Conservation (phyloP, 2,113 vertebrate genomes). For the Salminus brasiliensis region DNA sequence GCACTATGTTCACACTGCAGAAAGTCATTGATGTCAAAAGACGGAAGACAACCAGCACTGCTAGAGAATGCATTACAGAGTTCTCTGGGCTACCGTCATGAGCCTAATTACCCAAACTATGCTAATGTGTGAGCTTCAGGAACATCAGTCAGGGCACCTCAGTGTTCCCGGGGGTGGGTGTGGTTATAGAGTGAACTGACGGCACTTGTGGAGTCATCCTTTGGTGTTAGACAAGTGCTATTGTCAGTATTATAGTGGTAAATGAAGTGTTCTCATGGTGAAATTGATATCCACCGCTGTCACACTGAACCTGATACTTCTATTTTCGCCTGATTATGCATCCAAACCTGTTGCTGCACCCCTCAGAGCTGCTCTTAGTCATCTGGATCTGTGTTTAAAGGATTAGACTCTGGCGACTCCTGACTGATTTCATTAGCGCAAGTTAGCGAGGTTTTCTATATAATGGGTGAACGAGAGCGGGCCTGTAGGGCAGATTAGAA, state of each 20-base stretch:
- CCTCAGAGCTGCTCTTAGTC: not conserved
- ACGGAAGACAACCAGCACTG: not conserved
- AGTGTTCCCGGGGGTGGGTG: not conserved
- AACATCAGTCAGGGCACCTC: not conserved
- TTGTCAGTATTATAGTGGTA: not conserved
- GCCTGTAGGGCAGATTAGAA: conserved; percentile 69
- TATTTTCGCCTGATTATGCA: not conserved
- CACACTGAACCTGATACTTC: not conserved
- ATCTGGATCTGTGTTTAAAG: conserved; percentile 18
- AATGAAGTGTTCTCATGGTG: not conserved
- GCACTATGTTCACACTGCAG: not conserved
- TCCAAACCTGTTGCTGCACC: not conserved
- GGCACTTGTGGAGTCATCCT: not conserved
- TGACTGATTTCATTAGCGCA: conserved; percentile 41
- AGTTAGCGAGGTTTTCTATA: conserved; percentile 56
- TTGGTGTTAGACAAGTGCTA: not conserved
- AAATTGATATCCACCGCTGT: not conserved
- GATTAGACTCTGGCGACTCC: conserved; percentile 36
- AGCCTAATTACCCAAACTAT: not conserved
- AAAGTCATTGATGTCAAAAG: conserved; percentile 7
- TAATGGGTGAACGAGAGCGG: conserved; percentile 55
- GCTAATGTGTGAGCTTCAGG: not conserved
- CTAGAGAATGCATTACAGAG: not conserved
- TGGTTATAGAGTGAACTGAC: not conserved
- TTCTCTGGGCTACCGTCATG: not conserved